These are phyloP conservation scores for Callaeas wilsoni DNA, from an alignment of 2,113 vertebrate genomes.

Conservation along the genomic window DNA sequence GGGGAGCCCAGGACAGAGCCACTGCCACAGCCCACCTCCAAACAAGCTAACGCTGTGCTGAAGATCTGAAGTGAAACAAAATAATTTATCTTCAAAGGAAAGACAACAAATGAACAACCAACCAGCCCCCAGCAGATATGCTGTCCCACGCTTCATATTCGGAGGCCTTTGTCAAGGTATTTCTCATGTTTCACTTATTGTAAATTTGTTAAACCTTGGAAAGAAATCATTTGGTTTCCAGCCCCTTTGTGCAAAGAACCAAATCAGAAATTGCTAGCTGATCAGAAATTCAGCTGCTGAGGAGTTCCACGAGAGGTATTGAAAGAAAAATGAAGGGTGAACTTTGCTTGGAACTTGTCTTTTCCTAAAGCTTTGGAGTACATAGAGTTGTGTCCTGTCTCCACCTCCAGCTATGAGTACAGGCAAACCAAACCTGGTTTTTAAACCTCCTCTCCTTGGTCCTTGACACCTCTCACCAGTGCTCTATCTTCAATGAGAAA, in stretches of 20 bases:
- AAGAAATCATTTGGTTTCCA: not conserved
- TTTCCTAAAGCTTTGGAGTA: not conserved
- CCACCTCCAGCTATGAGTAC: not conserved
- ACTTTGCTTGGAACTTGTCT: not conserved
- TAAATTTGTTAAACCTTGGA: not conserved
- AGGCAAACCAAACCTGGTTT: not conserved
- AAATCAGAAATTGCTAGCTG: not conserved
- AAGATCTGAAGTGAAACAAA: not conserved
- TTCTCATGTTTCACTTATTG: not conserved
- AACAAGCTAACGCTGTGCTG: not conserved
- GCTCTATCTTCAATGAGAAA: not conserved
- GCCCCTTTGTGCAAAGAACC: not conserved
- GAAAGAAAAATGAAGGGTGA: not conserved
- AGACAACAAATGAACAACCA: not conserved
- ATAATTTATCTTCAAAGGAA: not conserved
- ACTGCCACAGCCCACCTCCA: not conserved
- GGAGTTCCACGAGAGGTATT: not conserved
- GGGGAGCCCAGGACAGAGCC: not conserved
- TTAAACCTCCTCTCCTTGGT: not conserved
- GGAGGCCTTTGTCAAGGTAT: not conserved
- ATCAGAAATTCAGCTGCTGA: not conserved
- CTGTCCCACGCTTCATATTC: rapidly evolving
- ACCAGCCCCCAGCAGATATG: not conserved
- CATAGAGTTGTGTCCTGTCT: too few relatives aligned
- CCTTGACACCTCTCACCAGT: not conserved